Conservation (phyloP, 2,888 invertebrate genomes). For the Catocala fraxini region DNA sequence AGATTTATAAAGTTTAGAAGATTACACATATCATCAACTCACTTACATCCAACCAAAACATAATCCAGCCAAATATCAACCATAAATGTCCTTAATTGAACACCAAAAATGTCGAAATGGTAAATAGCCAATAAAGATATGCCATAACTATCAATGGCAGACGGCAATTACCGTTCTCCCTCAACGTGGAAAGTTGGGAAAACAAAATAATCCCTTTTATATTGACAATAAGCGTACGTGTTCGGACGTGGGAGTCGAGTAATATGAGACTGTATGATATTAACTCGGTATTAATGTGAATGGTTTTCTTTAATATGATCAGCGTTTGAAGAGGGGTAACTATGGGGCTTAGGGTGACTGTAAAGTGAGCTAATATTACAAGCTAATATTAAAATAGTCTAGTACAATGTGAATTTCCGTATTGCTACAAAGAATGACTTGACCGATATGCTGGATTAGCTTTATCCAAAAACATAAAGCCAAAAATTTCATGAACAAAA, state of each 20-base stretch:
- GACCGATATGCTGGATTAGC: too few species aligned
- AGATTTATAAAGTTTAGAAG: too few species aligned
- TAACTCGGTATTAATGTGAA: not conserved
- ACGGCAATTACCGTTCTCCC: conserved; percentile 17
- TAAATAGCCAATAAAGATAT: conserved; percentile 25
- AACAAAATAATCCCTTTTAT: conserved; percentile 51
- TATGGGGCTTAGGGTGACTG: too few species aligned
- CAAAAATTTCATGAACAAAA: too few species aligned
- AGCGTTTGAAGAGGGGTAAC: too few species aligned
- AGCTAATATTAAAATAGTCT: too few species aligned
- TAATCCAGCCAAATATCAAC: conserved; percentile 18
- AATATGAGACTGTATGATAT: not conserved
- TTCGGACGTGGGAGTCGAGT: not conserved
- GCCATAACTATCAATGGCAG: conserved; percentile 33
- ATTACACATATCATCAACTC: too few species aligned
- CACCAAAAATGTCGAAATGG: conserved; percentile 8
- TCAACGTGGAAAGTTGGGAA: conserved; percentile 21
- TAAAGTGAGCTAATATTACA: too few species aligned
- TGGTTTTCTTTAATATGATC: not conserved
- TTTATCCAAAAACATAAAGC: too few species aligned
- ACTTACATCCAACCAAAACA: conserved; percentile 1
- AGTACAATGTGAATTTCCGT: too few species aligned
- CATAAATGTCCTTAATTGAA: conserved; percentile 6
- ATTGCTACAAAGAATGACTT: too few species aligned
- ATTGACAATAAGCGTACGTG: conserved; percentile 28